Base-by-base conservation (phyloP, 1,140 invertebrate genomes). In the Hyles euphorbiae region DNA sequence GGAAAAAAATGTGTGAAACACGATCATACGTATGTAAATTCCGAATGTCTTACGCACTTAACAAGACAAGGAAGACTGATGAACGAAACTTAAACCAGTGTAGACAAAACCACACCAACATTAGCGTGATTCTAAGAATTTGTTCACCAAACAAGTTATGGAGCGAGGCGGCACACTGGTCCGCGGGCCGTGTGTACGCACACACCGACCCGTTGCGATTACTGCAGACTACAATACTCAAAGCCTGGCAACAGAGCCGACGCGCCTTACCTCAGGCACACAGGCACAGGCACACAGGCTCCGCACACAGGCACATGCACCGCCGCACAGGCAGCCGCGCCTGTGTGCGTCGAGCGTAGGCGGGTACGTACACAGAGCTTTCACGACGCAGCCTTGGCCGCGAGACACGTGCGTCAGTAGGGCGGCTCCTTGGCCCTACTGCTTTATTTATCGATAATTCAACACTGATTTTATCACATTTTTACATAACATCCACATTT, bases 341-440 rank as follows among this genome's bases (percentile, higher is more conserved):
- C 34, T 69, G 45, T 63, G 63, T 68, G 63, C 65, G 56, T 34
- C 56, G 46, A 71, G 80, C 75, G 79, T 78, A 72, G 74, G 79
- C 71, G 74, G 45, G 67, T 72, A 73, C 68, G 67, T 72, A 83
- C 72, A 79, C 76, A 74, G 75, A 86, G 83, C 84, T 87, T 87
- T 87, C 84, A 83, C 81, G 72, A 48, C 70, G 77, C 84, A 87
- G 84, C 84, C 84, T 87, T 87, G 84, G 84, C 84, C 83, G 76
- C 81, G 68, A 75, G 77, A 86, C 83, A 87, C 84, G 84, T 86
- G 84, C 83, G 76, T 77, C 74, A 63, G 52, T 85, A 87, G 84
- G 76, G 84, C 72, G 69, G 81, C 50, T 53, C 58, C 59, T 58
- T 67, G 53, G 53, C 56, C 65, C 64, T 70, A 58, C 59, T 61